Percentiles rank a stretch among this genome's conserved stretches.
Conservation (phyloP, 2,888 invertebrate species). For the Belgica antarctica region DNA sequence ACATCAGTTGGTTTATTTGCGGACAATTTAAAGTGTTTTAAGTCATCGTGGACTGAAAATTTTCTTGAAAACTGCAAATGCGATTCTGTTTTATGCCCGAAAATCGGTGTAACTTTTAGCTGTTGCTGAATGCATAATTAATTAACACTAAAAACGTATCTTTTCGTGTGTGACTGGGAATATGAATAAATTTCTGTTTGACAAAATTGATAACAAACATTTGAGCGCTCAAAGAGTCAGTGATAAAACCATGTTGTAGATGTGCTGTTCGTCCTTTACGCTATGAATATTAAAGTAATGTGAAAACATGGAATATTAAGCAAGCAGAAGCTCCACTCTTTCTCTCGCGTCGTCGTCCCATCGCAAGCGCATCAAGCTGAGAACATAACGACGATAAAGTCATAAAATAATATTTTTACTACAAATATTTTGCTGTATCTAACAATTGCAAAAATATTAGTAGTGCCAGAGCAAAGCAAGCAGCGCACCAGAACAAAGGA, state of each 20-base stretch:
- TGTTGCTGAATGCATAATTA: conserved; percentile 38
- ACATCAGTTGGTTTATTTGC: no score
- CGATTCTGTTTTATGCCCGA: no score
- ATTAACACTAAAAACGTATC: neutral
- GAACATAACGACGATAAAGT: conserved; percentile 28
- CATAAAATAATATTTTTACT: conserved; percentile 40
- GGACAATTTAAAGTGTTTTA: no score
- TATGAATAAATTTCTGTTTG: conserved; percentile 32
- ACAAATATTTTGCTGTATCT: conserved; percentile 29
- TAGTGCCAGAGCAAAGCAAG: neutral
- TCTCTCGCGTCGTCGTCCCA: neutral
- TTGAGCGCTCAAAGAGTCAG: neutral
- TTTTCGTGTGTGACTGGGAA: conserved; percentile 25
- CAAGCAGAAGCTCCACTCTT: neutral
- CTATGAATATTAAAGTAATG: conserved; percentile 28
- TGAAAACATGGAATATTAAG: conserved; percentile 19
- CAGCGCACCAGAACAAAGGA: conserved; percentile 18
- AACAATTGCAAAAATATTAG: conserved; percentile 20
- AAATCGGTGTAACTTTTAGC: no score
- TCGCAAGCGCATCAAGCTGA: no score
- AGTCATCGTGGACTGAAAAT: no score
- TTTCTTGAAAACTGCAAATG: no score
- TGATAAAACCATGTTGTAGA: no score
- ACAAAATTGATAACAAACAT: neutral
- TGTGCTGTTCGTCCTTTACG: neutral